Conservation (phyloP, 2,113 vertebrate genomes). For the Lipophrys pholis region DNA sequence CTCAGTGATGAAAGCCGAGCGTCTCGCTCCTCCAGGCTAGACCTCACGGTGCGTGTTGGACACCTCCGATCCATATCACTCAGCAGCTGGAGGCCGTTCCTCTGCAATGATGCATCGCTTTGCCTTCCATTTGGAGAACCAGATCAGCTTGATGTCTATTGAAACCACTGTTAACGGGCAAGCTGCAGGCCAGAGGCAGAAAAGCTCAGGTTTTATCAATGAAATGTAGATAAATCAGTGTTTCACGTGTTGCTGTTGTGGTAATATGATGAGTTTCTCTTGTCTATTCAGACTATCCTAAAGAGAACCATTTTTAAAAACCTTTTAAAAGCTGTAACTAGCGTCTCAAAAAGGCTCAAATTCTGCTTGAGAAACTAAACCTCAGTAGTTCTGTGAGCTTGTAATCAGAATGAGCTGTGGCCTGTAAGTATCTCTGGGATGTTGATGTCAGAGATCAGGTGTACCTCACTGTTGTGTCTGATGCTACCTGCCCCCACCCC, state of each 20-base stretch:
- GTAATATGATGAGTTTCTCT: too few relatives aligned
- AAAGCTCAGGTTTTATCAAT: not conserved
- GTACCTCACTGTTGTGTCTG: not conserved
- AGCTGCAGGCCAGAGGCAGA: not conserved
- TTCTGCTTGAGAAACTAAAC: too few relatives aligned
- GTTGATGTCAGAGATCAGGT: not conserved
- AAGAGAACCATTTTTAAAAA: too few relatives aligned
- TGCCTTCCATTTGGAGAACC: not conserved
- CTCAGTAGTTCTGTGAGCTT: too few relatives aligned
- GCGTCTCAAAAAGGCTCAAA: not conserved
- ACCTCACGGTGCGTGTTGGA: conserved; percentile 55
- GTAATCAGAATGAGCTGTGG: too few relatives aligned
- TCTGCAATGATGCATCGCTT: not conserved
- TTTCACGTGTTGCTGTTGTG: not conserved
- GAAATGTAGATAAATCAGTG: too few relatives aligned
- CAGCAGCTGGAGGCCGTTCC: not conserved
- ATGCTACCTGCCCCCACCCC: conserved; percentile 2
- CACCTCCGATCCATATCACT: not conserved
- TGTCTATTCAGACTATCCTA: too few relatives aligned
- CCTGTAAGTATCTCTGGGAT: too few relatives aligned
- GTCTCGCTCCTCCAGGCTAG: conserved; percentile 64
- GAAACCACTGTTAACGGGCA: not conserved
- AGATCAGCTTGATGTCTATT: not conserved
- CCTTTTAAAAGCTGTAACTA: too few relatives aligned
- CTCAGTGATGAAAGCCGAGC: conserved; percentile 72